Evolutionary conservation across 2,113 vertebrate genomes (phyloP).

Genomic region (Silurus meridionalis): DNA sequence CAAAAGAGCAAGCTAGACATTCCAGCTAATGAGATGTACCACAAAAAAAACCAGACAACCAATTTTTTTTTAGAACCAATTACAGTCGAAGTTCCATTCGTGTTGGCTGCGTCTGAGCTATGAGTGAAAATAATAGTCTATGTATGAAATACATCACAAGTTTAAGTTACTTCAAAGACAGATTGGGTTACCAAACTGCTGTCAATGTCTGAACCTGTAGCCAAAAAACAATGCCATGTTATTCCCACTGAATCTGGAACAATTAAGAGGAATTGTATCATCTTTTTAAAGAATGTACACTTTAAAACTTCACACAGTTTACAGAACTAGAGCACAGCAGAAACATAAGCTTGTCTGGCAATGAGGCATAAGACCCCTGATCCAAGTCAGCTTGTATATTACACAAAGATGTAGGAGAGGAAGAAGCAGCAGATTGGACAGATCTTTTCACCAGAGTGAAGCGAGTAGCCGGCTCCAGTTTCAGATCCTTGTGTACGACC

Average conservation of each 20-base stretch:
- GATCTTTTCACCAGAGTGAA: conserved; percentile 46
- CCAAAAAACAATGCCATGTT: not conserved
- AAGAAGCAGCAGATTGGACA: conserved; percentile 33
- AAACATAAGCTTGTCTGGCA: conserved; percentile 16
- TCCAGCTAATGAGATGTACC: conserved; percentile 13
- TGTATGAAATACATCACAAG: not conserved
- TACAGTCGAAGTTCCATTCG: conserved; percentile 50
- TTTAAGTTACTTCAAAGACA: not conserved
- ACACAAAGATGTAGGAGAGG: conserved; percentile 48
- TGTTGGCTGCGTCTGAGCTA: conserved; percentile 2
- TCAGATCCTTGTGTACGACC: conserved; percentile 35
- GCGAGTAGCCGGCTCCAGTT: conserved; percentile 44
- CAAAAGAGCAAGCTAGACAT: not conserved
- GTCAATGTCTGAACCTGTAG: not conserved
- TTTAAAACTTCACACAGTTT: conserved; percentile 40
- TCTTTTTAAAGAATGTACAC: conserved; percentile 2
- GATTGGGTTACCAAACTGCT: not conserved
- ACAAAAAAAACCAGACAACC: not conserved
- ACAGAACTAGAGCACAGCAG: conserved; percentile 49
- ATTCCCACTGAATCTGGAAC: not conserved
- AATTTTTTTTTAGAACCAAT: conserved; percentile 50
- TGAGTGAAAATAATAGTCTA: not conserved
- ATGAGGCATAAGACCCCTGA: not conserved
- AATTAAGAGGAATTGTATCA: conserved; percentile 20
- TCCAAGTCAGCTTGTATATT: conserved; percentile 44